Percentiles rank a stretch among this genome's conserved stretches.
Evolutionary conservation across 2,113 vertebrate genomes (phyloP).

Genomic region (Atractosteus spatula): DNA sequence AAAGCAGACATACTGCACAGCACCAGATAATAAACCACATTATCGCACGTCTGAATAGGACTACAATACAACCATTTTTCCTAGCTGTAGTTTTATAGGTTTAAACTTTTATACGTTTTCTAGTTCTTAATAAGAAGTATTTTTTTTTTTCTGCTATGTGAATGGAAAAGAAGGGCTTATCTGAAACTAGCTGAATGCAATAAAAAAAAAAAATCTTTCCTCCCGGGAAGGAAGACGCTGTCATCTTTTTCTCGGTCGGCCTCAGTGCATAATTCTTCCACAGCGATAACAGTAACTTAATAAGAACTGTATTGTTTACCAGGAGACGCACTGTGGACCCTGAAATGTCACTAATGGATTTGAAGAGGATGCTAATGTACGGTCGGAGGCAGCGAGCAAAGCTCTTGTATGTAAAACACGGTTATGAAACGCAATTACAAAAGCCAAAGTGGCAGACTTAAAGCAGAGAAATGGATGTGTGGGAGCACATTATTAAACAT

Average conservation of each 20-base stretch:
- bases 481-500: conserved; percentile 33
- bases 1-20: no score
- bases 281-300: conserved; percentile 62
- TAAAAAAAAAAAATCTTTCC: background rate
- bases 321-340: conserved; percentile 58
- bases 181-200: background rate
- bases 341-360: conserved; percentile 75
- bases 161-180: background rate
- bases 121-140: no score
- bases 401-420: conserved; percentile 65
- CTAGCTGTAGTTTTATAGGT: no score
- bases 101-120: no score
- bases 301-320: conserved; percentile 60
- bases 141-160: no score
- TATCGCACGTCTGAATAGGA: no score
- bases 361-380: conserved; percentile 74
- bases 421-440: conserved; percentile 74
- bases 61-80: no score
- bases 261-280: conserved; percentile 29
- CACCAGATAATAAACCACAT: no score
- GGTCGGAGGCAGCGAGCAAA: conserved; percentile 65
- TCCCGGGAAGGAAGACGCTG: background rate
- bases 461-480: conserved; percentile 63
- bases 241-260: background rate
- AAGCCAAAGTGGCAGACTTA: conserved; percentile 55